Base-by-base conservation (phyloP, 2,888 invertebrate genomes). In the Xestia ashworthii region DNA sequence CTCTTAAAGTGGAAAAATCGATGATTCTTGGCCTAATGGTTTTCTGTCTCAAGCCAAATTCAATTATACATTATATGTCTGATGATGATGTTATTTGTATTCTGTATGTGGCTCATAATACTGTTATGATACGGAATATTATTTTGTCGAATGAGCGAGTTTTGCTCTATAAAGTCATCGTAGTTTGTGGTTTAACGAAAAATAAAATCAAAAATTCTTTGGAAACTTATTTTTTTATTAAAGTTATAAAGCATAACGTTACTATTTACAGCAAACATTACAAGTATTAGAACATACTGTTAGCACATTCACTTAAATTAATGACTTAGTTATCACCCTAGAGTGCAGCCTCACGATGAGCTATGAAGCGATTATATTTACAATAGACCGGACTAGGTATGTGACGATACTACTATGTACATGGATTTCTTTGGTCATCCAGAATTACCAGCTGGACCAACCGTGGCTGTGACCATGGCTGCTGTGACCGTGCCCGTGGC, bases 291-390 rank as follows among this genome's bases (percentile, higher is more conserved):
- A 92, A 93, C 87, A 92, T 87, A 93, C 90, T 89, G 88, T 90
- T 89, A 85, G 90, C 91, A 92, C 90, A 89, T 93, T 93, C 90
- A 91, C 93, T 92, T 95, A 95, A 93, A 93, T 94, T 96, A 96
- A 96, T 96, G 96, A 96, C 96, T 96, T 96, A 96, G 96, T 96
- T 95, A 95, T 93, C 96, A 96, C 96, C 96, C 95, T 95, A 96
- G 92, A 91, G 92, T 92, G 95, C 96, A 96, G 96, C 96, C 96
- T 95, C 95, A 92, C 93, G 96, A 96, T 96, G 96, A 96, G 96
- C 96, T 93, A 92, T 92, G 90, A 92, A 90, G 91, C 90, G 90
- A 93, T 91, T 77, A 71, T 96, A 96, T 95, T 94, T 96, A 96
- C 96, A 96, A 92, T 88, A 92, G 93, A 92, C 91, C 90, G 91